Percentiles rank a stretch among this genome's conserved stretches.
phyloP scores from a whole-genome alignment of 2,797 vertebrate genomes.

The Dallia pectoralis region DNA sequence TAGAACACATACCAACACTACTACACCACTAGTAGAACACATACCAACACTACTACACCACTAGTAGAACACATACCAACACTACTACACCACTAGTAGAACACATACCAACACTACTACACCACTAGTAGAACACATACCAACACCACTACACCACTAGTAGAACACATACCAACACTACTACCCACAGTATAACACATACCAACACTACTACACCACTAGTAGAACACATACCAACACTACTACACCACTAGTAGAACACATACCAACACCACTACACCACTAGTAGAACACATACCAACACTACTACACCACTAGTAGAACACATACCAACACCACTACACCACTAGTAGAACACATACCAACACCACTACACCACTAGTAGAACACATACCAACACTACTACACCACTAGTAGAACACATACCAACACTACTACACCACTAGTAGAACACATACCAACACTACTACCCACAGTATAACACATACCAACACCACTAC shows the following conservation, averaged over 20 bases:
- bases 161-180: slow-evolving; percentile 31
- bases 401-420: slow-evolving; percentile 14
- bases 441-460: neutral
- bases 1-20: slow-evolving; percentile 30
- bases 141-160: slow-evolving; percentile 25
- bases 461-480: slow-evolving; percentile 22
- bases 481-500: too few species aligned
- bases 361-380: too few species aligned
- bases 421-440: slow-evolving; percentile 26
- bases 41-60: slow-evolving; percentile 26
- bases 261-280: slow-evolving; percentile 30
- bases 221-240: too few species aligned
- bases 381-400: slow-evolving; percentile 27
- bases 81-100: neutral
- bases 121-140: slow-evolving; percentile 21
- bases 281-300: slow-evolving; percentile 28
- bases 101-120: too few species aligned
- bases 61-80: slow-evolving; percentile 3
- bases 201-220: slow-evolving; percentile 15
- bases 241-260: slow-evolving; percentile 16
- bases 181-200: too few species aligned
- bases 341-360: too few species aligned
- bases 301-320: neutral
- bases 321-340: slow-evolving; percentile 8
- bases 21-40: neutral